Percentiles rank a stretch among this genome's conserved stretches.
Evolutionary conservation across 2,888 invertebrate species (phyloP).

Genomic region (Hofmannophila pseudospretella): DNA sequence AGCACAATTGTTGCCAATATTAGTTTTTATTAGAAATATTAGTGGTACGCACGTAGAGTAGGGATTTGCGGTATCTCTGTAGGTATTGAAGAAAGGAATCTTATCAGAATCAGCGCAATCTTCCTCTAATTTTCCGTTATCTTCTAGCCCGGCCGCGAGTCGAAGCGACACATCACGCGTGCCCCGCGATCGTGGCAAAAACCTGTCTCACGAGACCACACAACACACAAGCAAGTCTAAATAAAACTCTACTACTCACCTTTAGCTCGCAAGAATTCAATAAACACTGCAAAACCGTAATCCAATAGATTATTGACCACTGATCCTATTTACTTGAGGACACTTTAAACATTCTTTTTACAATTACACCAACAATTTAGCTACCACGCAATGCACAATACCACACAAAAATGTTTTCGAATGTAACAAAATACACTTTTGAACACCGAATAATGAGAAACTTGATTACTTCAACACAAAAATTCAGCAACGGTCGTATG

Average conservation of each 20-base stretch:
- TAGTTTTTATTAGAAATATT: no score
- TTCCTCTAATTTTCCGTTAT: constrained; percentile 66
- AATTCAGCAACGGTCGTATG: constrained; percentile 53
- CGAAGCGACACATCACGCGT: constrained; percentile 44
- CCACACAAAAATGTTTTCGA: constrained; percentile 41
- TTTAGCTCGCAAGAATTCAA: constrained; percentile 53
- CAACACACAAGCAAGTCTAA: constrained; percentile 12
- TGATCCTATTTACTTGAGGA: constrained; percentile 67
- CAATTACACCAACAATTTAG: constrained; percentile 51
- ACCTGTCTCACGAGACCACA: constrained; percentile 18
- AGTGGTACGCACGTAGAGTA: background rate
- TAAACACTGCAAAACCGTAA: constrained; percentile 62
- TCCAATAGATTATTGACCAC: constrained; percentile 69
- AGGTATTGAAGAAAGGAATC: constrained; percentile 32
- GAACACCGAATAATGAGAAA: constrained; percentile 56
- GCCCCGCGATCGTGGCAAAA: constrained; percentile 56
- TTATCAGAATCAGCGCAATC: constrained; percentile 70
- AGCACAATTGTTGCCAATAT: constrained; percentile 10
- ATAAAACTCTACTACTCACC: constrained; percentile 45
- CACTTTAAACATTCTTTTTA: constrained; percentile 68
- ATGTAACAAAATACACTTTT: constrained; percentile 43
- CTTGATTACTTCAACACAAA: constrained; percentile 58
- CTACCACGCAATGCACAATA: constrained; percentile 51
- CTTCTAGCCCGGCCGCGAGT: constrained; percentile 36
- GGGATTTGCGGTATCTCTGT: constrained; percentile 5